phyloP scores from a whole-genome alignment of 2,888 invertebrate species.

The Eutolmus rufibarbis region DNA sequence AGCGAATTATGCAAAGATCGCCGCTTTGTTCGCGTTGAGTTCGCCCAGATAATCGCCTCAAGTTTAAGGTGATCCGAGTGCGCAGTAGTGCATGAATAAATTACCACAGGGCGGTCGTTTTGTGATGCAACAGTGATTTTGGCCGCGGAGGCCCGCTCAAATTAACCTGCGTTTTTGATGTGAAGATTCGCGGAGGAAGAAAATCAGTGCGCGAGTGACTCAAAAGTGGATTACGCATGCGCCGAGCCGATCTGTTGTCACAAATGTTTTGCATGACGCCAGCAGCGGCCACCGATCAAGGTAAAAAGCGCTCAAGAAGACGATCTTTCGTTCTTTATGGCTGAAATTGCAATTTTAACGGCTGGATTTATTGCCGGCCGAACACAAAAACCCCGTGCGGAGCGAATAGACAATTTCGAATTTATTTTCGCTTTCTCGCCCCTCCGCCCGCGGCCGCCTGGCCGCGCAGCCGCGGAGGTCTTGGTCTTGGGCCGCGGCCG shows the following conservation, averaged over 20 bases:
- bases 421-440: constrained; percentile 35
- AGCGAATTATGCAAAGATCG: background rate
- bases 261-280: constrained; percentile 34
- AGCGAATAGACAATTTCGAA: constrained; percentile 26
- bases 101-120: background rate
- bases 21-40: background rate
- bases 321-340: background rate
- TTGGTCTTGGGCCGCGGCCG: background rate
- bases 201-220: background rate
- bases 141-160: background rate
- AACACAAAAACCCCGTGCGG: background rate
- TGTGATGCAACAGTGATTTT: constrained; percentile 20
- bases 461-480: background rate
- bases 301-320: constrained; percentile 4
- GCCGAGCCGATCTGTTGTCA: background rate
- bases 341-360: constrained; percentile 7
- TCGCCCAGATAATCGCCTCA: background rate
- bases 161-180: background rate
- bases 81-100: background rate
- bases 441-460: background rate
- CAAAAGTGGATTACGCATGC: constrained; percentile 18
- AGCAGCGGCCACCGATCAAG: constrained; percentile 1
- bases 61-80: constrained; percentile 24
- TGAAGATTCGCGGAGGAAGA: background rate
- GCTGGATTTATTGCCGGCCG: constrained; percentile 8